Evolutionary conservation across 1,140 invertebrate species (phyloP).

Genomic region (Phenacoccus solenopsis): DNA sequence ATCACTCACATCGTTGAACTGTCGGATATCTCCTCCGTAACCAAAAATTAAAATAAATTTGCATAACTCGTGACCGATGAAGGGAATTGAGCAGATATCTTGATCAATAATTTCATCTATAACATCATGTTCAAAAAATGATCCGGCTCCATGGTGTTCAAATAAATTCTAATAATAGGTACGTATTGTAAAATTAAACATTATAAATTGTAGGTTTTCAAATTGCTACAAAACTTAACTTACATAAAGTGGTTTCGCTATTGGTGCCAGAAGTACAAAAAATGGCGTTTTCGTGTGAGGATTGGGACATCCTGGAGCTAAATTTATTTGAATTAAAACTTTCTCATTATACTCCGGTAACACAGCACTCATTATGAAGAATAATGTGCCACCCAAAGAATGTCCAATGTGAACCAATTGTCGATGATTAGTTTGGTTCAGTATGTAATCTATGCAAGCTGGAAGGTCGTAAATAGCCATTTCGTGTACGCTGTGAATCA

Average conservation of each 20-base stretch:
- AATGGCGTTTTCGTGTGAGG: conserved; percentile 56
- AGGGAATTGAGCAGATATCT: too few relatives aligned
- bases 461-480: conserved; percentile 50
- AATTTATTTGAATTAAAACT: conserved; percentile 44
- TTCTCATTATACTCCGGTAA: conserved; percentile 51
- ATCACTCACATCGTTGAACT: too few relatives aligned
- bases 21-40: too few relatives aligned
- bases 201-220: too few relatives aligned
- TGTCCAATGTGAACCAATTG: conserved; percentile 53
- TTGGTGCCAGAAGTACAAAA: conserved; percentile 41
- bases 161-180: too few relatives aligned
- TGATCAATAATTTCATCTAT: too few relatives aligned
- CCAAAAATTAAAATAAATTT: too few relatives aligned
- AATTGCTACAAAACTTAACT: neutral
- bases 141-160: neutral
- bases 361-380: conserved; percentile 46
- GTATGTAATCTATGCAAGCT: conserved; percentile 46
- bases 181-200: too few relatives aligned
- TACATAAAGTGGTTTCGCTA: conserved; percentile 27
- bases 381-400: conserved; percentile 53
- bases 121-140: too few relatives aligned
- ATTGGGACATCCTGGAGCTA: conserved; percentile 58
- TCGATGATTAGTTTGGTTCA: conserved; percentile 37
- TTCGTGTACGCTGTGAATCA: conserved; percentile 41
- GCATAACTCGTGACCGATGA: too few relatives aligned